Base-by-base conservation (phyloP, 2,888 invertebrate genomes). In the Phengaris alcon region DNA sequence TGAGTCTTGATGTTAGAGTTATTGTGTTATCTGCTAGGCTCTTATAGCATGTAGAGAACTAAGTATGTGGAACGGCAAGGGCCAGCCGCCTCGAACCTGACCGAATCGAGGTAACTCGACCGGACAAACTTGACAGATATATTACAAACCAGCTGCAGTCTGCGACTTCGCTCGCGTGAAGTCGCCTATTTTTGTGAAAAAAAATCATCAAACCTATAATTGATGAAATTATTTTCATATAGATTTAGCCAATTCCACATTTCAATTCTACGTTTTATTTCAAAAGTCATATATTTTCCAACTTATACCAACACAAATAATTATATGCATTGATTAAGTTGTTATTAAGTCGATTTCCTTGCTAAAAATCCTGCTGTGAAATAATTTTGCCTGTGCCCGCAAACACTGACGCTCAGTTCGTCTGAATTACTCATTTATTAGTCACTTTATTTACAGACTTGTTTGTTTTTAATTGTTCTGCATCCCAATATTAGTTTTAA, bases 71-170 rank as follows among this genome's bases (percentile, higher is more conserved):
- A 88, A 87, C 88, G 84, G 86, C 89, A 87, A 89, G 90, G 89
- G 88, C 88, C 87, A 86, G 85, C 82, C 84, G 85, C 85, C 85
- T 88, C 88, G 87, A 88, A 89, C 87, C 90, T 90, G 90, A 88
- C 89, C 88, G 90, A 91, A 91, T 90, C 86, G 89, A 91, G 91
- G 87, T 90, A 89, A 90, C 88, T 87, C 83, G 88, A 91, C 93
- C 92, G 93, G 92, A 91, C 88, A 86, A 88, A 88, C 90, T 86
- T 83, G 88, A 87, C 88, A 84, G 85, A 83, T 86, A 87, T 85
- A 86, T 82, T 84, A 86, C 85, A 88, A 90, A 77, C 77, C 75
- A 64, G 57, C 77, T 77, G 69, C 77, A 10, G 12, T 64, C 6
- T 64, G 64, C 64, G 35, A 64, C 35, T 64, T 64, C 15, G 44